A percentile compares a stretch with the other conserved stretches of the same genome.
phyloP scores from a whole-genome alignment of 2,113 vertebrate species.

The Cinclus mexicanus region DNA sequence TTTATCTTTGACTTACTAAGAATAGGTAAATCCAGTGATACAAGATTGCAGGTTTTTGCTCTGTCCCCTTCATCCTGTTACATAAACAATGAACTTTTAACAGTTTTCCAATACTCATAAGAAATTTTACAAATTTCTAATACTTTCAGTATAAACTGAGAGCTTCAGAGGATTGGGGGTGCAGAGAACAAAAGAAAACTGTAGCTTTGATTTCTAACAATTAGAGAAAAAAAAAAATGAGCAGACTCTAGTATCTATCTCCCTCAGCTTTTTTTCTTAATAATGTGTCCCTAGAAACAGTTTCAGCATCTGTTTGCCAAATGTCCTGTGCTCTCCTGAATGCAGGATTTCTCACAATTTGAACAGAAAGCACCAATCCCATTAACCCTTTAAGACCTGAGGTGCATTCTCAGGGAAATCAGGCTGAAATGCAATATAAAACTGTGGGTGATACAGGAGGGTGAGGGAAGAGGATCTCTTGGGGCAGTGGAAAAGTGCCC shows the following conservation, averaged over 20 bases:
- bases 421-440: background rate
- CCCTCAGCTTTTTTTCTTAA: background rate
- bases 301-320: background rate
- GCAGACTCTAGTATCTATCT: background rate
- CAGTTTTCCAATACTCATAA: background rate
- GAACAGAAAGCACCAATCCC: background rate
- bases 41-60: background rate
- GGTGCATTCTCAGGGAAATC: background rate
- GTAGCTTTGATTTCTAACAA: background rate
- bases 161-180: background rate
- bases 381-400: background rate
- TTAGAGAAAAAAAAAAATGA: background rate
- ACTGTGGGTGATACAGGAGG: background rate
- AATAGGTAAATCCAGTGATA: background rate
- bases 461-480: no score
- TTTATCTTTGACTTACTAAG: background rate
- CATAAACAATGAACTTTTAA: background rate
- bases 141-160: background rate
- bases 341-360: background rate
- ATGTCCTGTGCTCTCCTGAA: background rate
- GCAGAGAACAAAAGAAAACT: background rate
- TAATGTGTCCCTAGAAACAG: background rate
- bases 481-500: no score
- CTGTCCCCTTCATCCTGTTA: background rate
- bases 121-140: background rate